Conservation (phyloP, 1,140 invertebrate species). For the Drosophila jambulina region DNA sequence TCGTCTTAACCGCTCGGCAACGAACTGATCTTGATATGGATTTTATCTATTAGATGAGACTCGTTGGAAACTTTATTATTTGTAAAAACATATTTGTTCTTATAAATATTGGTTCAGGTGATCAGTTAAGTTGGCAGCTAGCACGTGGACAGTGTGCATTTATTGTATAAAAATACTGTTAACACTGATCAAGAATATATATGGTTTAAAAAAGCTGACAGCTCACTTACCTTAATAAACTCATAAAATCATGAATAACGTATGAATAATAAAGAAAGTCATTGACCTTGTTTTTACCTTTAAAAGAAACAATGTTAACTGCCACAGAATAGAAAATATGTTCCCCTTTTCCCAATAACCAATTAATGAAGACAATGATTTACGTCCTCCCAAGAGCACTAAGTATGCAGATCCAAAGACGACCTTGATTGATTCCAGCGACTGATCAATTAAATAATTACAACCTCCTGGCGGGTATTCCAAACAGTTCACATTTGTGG, state of each 20-base stretch:
- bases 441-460: neutral
- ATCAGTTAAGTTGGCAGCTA: neutral
- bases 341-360: too few relatives aligned
- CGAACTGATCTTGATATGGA: neutral
- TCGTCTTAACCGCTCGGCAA: neutral
- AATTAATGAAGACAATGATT: neutral
- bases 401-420: neutral
- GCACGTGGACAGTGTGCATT: constrained; percentile 2
- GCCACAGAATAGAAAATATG: too few relatives aligned
- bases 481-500: neutral
- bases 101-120: constrained; percentile 25
- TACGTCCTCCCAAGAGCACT: too few relatives aligned
- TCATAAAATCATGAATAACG: neutral
- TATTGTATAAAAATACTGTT: neutral
- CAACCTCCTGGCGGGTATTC: constrained; percentile 3
- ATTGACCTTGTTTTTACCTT: too few relatives aligned
- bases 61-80: neutral
- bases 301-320: too few relatives aligned
- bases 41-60: too few relatives aligned
- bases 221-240: neutral
- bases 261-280: neutral
- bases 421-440: neutral
- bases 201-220: neutral
- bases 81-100: constrained; percentile 1
- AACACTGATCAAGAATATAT: too few relatives aligned